phyloP scores from a whole-genome alignment of 2,888 invertebrate species.

The Allygus modestus region DNA sequence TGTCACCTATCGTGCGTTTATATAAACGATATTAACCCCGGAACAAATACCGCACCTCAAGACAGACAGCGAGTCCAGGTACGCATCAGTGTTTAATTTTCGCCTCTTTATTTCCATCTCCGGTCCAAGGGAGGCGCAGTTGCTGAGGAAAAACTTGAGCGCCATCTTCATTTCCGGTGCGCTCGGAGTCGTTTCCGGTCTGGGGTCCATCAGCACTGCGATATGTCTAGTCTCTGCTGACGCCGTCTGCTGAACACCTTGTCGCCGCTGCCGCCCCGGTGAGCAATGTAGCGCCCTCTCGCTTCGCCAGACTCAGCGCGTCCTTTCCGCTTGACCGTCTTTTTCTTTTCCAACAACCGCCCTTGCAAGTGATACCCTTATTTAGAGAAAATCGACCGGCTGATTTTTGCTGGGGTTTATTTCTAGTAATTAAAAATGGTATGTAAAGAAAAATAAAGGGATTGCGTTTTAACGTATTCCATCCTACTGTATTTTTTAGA shows the following conservation, averaged over 20 bases:
- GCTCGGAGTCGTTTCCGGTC: slow-evolving; percentile 49
- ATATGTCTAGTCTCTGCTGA: slow-evolving; percentile 14
- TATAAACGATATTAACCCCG: too few species aligned
- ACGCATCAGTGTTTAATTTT: slow-evolving; percentile 44
- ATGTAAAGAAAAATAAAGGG: too few species aligned
- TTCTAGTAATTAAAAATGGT: too few species aligned
- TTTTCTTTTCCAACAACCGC: not conserved
- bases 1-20: too few species aligned
- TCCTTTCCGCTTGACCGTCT: not conserved
- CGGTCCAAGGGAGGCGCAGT: slow-evolving; percentile 27
- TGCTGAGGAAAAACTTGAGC: slow-evolving; percentile 40
- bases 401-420: too few species aligned
- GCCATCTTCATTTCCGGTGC: slow-evolving; percentile 62
- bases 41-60: not conserved
- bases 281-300: not conserved
- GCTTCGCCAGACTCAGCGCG: not conserved
- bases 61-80: not conserved
- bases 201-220: slow-evolving; percentile 33
- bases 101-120: slow-evolving; percentile 59
- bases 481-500: too few species aligned
- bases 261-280: not conserved
- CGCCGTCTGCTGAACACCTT: slow-evolving; percentile 21
- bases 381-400: too few species aligned
- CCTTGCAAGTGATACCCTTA: not conserved
- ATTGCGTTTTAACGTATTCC: too few species aligned